phyloP scores from a whole-genome alignment of 2,888 invertebrate species.

The Bursaphelenchus okinawaensis region DNA sequence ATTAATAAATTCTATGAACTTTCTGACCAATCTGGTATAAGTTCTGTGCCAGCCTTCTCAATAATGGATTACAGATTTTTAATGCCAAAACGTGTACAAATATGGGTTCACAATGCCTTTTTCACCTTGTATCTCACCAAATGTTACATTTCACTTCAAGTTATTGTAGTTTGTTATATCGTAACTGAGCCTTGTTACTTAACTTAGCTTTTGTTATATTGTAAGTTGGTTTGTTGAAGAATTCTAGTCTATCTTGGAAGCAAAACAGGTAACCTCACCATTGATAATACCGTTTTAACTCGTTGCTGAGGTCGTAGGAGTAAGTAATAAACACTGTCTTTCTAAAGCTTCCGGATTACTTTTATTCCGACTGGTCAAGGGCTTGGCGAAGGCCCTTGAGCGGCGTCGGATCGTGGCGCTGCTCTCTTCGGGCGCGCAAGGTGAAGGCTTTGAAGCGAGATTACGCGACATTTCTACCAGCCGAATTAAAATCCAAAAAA shows the following conservation, averaged over 20 bases:
- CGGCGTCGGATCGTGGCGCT: background rate
- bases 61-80: too few species aligned
- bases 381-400: background rate
- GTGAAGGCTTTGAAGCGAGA: background rate
- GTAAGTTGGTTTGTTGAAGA: background rate
- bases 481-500: background rate
- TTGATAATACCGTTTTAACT: background rate
- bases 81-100: background rate
- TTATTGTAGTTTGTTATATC: too few species aligned
- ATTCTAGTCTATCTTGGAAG: background rate
- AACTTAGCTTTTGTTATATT: too few species aligned
- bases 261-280: background rate
- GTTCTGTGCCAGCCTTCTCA: too few species aligned
- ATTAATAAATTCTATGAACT: too few species aligned
- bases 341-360: background rate
- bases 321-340: background rate
- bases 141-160: background rate
- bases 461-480: background rate
- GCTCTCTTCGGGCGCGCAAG: background rate
- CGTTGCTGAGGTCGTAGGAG: background rate
- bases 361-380: too few species aligned
- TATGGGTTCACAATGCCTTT: background rate
- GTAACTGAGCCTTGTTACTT: too few species aligned
- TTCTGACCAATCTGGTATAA: too few species aligned
- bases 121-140: background rate